Base-by-base conservation (phyloP, 2,797 vertebrate genomes). In the Protosalanx chinensis region DNA sequence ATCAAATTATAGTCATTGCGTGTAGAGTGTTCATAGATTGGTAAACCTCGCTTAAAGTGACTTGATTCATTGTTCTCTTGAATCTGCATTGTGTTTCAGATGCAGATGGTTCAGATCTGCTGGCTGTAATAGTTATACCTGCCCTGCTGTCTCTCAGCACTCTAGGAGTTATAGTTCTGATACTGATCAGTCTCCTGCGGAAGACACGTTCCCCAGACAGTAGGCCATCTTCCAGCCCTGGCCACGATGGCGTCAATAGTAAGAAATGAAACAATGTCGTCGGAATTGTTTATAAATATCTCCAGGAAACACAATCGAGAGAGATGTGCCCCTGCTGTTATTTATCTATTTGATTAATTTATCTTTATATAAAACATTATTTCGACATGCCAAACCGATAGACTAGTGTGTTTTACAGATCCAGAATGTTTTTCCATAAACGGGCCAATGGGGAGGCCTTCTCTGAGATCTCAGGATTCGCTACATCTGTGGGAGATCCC, bases 51-150 rank as follows among this genome's bases (percentile, higher is more conserved):
- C 51, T 16, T 56, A 32, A 35, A 49, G 27, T 30, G 18, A 27
- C 20, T n/a, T 16, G 23, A 37, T 30, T 58, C 57, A 32, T 58
- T 15, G 46, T 64, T 13, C 53, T 30, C 73, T 32, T 69, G 58
- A 46, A 7, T 20, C 23, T 75, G 35, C 71, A 23, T 70, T 70
- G 29, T 73, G 67, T 68, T 65, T 70, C 33, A 91, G 88, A 80
- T 70, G 85, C 83, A n/a, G 87, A 85, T 76, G 84, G 82, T 0
- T 83, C 88, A 0, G 73, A 76, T 62, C 53, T 69, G 0, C 74
- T 89, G 18, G 88, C 89, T 23, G 51, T 91, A 46, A 87, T 90
- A 5, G 78, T 90, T 72, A 88, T 91, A 18, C 90, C 89, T 4
- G 82, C 81, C 65, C 81, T 90, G 46, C 65, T 91, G 81, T 77